These are phyloP conservation scores for Euphonia xanthogaster DNA, from an alignment of 2,797 vertebrate genomes.

Conservation along the genomic window DNA sequence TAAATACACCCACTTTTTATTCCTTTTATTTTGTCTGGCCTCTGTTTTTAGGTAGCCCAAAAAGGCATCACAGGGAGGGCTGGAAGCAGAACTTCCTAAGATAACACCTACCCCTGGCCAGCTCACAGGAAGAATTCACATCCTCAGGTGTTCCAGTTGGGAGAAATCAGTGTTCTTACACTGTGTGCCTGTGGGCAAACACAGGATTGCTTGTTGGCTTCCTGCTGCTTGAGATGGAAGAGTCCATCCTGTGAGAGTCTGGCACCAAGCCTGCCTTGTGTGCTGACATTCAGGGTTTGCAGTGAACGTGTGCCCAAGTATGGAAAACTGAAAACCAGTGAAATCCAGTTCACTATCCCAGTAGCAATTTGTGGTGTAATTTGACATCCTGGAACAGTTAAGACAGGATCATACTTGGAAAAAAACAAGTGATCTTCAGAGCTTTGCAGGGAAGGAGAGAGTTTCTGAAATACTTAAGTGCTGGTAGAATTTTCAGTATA, in stretches of 20 bases:
- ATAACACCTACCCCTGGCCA: background rate
- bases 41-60: background rate
- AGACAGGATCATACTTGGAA: background rate
- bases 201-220: background rate
- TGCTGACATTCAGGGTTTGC: background rate
- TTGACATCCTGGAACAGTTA: background rate
- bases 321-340: fast-evolving
- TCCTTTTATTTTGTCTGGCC: background rate
- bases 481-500: background rate
- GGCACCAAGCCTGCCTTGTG: background rate
- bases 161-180: background rate
- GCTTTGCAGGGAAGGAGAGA: background rate
- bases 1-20: background rate
- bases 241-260: background rate
- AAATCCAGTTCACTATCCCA: background rate
- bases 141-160: background rate
- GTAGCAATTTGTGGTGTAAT: background rate
- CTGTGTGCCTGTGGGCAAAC: background rate
- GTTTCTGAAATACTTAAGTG: background rate
- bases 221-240: background rate
- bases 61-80: background rate
- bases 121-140: fast-evolving
- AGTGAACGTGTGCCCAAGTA: background rate
- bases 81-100: background rate
- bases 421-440: background rate